A percentile compares a stretch with the other conserved stretches of the same genome.
phyloP scores from a whole-genome alignment of 2,888 invertebrate genomes.

The Tachina lurida region DNA sequence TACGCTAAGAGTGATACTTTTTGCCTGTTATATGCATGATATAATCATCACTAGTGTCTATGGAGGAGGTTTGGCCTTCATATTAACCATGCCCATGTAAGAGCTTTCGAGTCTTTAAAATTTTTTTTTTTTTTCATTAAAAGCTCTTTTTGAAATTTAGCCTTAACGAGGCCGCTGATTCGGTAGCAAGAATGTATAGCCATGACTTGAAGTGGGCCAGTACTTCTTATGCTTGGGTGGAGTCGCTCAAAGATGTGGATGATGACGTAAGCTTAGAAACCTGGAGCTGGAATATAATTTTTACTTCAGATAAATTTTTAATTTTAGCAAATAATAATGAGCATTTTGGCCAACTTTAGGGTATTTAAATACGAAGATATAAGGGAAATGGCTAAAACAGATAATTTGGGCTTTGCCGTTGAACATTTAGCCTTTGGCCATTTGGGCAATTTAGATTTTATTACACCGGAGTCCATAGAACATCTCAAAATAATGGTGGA shows the following conservation, averaged over 20 bases:
- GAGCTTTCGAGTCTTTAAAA: conserved; percentile 15
- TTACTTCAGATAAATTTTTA: background rate
- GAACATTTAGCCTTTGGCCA: conserved; percentile 87
- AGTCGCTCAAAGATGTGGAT: conserved; percentile 84
- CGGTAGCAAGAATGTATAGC: conserved; percentile 85
- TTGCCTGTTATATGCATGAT: conserved; percentile 82
- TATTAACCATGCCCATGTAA: conserved; percentile 86
- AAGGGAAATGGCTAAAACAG: conserved; percentile 82
- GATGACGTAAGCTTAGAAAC: conserved; percentile 79
- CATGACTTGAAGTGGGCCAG: conserved; percentile 86
- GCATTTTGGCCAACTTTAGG: conserved; percentile 73
- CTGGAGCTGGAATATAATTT: background rate
- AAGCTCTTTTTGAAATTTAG: conserved; percentile 72
- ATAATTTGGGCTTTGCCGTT: conserved; percentile 85
- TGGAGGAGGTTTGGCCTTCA: conserved; percentile 86
- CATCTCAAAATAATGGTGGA: conserved; percentile 86
- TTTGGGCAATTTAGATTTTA: conserved; percentile 86
- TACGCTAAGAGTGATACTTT: conserved; percentile 76
- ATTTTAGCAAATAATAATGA: conserved; percentile 72
- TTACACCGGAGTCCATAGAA: conserved; percentile 85
- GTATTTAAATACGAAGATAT: conserved; percentile 72
- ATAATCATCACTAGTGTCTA: conserved; percentile 86
- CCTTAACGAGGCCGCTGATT: conserved; percentile 86
- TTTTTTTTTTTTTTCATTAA: background rate
- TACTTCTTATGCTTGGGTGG: conserved; percentile 87